These are phyloP conservation scores for Acanthiza pusilla DNA, from an alignment of 2,797 vertebrate genomes.

Conservation along the genomic window DNA sequence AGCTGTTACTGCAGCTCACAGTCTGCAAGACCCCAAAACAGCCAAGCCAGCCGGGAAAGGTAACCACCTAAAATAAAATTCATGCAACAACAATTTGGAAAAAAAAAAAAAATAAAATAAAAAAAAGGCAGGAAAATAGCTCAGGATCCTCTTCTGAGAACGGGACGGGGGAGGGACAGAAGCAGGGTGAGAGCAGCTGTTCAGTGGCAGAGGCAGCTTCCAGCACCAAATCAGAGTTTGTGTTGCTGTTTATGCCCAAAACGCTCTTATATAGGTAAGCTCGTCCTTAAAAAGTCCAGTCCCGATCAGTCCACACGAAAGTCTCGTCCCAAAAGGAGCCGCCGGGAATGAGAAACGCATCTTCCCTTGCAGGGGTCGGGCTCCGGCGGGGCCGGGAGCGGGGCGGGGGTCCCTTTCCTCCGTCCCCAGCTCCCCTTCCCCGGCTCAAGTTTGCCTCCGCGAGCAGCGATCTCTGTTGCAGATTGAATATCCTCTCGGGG, in stretches of 20 bases:
- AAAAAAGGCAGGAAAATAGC: background rate
- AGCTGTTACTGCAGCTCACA: background rate
- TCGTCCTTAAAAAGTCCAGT: slow-evolving; percentile 55
- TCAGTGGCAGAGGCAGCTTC: slow-evolving; percentile 56
- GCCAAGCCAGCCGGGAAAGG: background rate
- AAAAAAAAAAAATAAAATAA: background rate
- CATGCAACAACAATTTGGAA: background rate
- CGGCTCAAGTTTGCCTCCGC: slow-evolving; percentile 64
- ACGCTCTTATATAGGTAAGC: slow-evolving; percentile 18
- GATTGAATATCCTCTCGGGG: slow-evolving; percentile 72
- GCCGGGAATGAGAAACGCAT: slow-evolving; percentile 53
- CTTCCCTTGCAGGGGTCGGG: slow-evolving; percentile 3
- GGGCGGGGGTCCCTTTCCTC: slow-evolving; percentile 7
- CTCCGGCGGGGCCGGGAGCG: background rate
- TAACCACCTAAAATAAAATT: slow-evolving; percentile 33
- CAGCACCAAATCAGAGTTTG: slow-evolving; percentile 61
- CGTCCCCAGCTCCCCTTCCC: slow-evolving; percentile 46
- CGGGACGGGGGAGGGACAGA: slow-evolving; percentile 27
- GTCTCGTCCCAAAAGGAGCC: slow-evolving; percentile 16
- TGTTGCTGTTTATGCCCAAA: slow-evolving; percentile 64
- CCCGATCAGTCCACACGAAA: background rate
- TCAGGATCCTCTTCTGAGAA: background rate
- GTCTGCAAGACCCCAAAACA: background rate
- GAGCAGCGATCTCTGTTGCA: slow-evolving; percentile 63
- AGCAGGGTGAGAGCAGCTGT: slow-evolving; percentile 61